A percentile compares a stretch with the other conserved stretches of the same genome.
Evolutionary conservation across 2,113 vertebrate genomes (phyloP).

Genomic region (Megaceryle torquata): DNA sequence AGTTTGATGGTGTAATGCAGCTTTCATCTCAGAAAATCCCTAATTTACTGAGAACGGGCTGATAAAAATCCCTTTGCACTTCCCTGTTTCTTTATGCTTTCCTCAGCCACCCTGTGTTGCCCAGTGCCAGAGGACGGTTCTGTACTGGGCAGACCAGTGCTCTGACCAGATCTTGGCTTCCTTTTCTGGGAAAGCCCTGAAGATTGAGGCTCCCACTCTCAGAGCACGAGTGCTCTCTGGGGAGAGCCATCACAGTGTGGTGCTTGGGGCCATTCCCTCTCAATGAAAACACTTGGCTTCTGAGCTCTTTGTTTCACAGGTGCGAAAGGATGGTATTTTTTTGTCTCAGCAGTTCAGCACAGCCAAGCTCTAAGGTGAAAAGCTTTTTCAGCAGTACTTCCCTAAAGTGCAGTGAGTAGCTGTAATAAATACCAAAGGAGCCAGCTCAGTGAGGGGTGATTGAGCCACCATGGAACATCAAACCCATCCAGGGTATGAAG

Average conservation of each 20-base stretch:
- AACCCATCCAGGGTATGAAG: not conserved
- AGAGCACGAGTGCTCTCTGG: not conserved
- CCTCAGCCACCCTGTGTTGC: not conserved
- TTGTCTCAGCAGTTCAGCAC: not conserved
- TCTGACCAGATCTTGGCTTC: not conserved
- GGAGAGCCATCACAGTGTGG: not conserved
- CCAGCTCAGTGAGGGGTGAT: not conserved
- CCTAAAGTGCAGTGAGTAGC: not conserved
- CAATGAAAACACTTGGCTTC: not conserved
- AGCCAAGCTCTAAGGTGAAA: slow-evolving; percentile 6
- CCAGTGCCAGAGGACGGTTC: not conserved
- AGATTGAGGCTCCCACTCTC: not conserved
- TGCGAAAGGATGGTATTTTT: not conserved
- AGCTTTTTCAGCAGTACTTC: slow-evolving; percentile 6
- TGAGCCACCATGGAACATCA: not conserved
- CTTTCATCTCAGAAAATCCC: not conserved
- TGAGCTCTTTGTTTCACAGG: not conserved
- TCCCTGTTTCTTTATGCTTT: not conserved
- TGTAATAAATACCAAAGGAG: slow-evolving; percentile 5
- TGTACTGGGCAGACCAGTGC: not conserved
- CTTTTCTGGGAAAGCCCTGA: not conserved
- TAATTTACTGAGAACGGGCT: not conserved
- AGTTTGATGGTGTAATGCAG: not conserved
- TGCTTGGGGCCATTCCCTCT: not conserved
- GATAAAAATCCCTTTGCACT: not conserved